A percentile compares a stretch with the other conserved stretches of the same genome.
Conservation (phyloP, 2,797 vertebrate species). For the Pachyuromys duprasi region DNA sequence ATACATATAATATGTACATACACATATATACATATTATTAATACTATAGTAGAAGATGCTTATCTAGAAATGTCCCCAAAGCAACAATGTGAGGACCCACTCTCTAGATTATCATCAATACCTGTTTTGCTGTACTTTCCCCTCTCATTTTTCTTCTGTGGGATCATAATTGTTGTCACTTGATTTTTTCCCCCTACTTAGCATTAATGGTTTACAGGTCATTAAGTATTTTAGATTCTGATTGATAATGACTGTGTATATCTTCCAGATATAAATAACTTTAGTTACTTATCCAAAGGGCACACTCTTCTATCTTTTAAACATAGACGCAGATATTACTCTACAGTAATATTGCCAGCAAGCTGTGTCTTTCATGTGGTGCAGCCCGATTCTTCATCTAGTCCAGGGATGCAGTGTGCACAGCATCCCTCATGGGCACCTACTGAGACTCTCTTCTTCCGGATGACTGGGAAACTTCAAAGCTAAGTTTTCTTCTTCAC, state of each 20-base stretch:
- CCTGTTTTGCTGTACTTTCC: rapidly evolving
- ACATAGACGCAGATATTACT: background rate
- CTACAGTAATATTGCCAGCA: background rate
- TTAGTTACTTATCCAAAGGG: background rate
- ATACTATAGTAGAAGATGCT: background rate
- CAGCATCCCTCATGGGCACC: rapidly evolving
- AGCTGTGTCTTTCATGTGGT: background rate
- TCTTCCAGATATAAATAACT: background rate
- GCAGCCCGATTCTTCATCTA: rapidly evolving
- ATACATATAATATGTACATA: background rate
- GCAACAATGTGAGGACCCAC: background rate
- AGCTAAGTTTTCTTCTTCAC: background rate
- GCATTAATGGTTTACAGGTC: background rate
- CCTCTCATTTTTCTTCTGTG: too few species aligned
- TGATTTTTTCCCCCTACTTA: too few species aligned
- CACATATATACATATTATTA: background rate
- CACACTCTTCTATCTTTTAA: background rate
- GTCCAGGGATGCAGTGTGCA: rapidly evolving
- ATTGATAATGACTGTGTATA: background rate
- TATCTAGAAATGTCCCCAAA: background rate
- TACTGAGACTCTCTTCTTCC: background rate
- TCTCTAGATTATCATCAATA: rapidly evolving
- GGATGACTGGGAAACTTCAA: background rate
- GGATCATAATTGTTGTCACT: background rate
- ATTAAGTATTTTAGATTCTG: background rate